These are phyloP conservation scores for Nomada fabriciana DNA, from an alignment of 2,888 invertebrate genomes.

Conservation along the genomic window DNA sequence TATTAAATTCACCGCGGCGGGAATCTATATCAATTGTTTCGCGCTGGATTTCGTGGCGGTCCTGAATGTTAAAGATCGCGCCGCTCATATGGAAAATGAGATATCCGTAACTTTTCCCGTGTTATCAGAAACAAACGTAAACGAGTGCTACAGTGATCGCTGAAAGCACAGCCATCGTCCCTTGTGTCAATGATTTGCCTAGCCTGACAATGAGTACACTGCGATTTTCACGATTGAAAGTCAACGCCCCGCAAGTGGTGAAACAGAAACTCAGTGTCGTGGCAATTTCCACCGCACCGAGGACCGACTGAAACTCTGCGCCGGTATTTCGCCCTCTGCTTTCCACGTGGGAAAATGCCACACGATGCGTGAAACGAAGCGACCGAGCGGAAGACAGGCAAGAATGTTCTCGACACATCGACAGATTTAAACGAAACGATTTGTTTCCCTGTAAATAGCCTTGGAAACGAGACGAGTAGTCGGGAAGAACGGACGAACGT, in stretches of 20 bases:
- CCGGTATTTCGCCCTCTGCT: slow-evolving; percentile 9
- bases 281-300: slow-evolving; percentile 7
- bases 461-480: slow-evolving; percentile 2
- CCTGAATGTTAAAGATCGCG: too few species aligned
- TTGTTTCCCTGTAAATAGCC: slow-evolving; percentile 45
- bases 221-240: slow-evolving; percentile 18
- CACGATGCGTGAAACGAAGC: not conserved
- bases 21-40: too few species aligned
- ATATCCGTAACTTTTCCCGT: too few species aligned
- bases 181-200: slow-evolving; percentile 33
- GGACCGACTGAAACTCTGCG: slow-evolving; percentile 22
- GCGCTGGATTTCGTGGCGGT: too few species aligned
- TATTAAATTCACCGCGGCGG: too few species aligned
- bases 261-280: slow-evolving; percentile 22
- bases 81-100: too few species aligned
- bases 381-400: not conserved
- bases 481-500: slow-evolving; percentile 44
- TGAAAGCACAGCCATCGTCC: not conserved
- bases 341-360: not conserved
- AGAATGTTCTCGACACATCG: slow-evolving; percentile 28
- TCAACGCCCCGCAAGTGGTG: not conserved
- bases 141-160: not conserved
- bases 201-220: slow-evolving; percentile 4
- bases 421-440: slow-evolving; percentile 16
- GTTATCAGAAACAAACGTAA: too few species aligned